Percentiles rank a stretch among this genome's conserved stretches.
These are phyloP conservation scores for Butorides virescens DNA, from an alignment of 2,113 vertebrate genomes.

Conservation along the genomic window DNA sequence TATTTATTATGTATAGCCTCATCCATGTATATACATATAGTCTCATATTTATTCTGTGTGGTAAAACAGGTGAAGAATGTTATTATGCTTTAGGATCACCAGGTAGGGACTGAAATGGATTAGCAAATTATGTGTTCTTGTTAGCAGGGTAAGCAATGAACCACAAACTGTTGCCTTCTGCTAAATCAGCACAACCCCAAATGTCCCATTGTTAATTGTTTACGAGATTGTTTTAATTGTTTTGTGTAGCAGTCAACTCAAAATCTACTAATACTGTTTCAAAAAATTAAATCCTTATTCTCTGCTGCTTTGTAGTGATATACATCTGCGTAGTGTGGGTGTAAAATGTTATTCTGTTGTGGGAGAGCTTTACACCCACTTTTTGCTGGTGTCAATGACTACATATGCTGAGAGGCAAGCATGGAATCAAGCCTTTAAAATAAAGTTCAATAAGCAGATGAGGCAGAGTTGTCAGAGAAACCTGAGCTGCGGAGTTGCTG, in stretches of 20 bases:
- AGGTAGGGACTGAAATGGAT: neutral
- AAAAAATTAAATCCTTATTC: neutral
- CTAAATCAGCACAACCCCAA: constrained; percentile 18
- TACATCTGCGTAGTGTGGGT: neutral
- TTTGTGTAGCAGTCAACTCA: neutral
- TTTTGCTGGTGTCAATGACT: neutral
- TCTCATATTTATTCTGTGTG: neutral
- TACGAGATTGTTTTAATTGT: neutral
- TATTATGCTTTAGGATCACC: neutral
- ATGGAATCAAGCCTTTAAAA: neutral
- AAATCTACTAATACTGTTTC: neutral
- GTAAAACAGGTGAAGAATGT: neutral
- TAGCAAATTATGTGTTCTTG: neutral
- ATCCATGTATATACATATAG: neutral
- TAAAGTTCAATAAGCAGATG: constrained; percentile 17
- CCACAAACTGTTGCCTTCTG: constrained; percentile 3
- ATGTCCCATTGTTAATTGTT: neutral
- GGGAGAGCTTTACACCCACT: neutral
- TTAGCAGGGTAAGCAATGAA: neutral
- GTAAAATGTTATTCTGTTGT: neutral
- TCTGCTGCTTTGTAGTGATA: neutral
- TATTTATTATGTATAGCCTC: neutral
- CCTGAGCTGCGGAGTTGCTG: neutral
- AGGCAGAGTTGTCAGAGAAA: constrained; percentile 21
- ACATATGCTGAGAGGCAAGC: neutral